Conservation (phyloP, 2,797 vertebrate species). For the Atherinosoma microstoma region DNA sequence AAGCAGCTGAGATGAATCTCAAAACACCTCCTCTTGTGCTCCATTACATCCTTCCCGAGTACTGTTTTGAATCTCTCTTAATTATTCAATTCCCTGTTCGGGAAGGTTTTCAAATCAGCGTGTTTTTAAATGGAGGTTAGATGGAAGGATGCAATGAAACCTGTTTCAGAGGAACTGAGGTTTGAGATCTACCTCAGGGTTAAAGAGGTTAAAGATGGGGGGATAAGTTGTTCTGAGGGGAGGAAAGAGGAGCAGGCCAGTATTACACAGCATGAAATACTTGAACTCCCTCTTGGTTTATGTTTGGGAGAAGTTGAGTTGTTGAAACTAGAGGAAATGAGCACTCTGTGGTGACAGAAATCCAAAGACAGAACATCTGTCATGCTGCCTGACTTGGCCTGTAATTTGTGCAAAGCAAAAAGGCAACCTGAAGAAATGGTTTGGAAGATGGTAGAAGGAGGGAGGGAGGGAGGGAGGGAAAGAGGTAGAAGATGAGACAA, state of each 20-base stretch:
- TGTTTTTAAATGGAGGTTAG: constrained; percentile 1
- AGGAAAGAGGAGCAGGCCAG: constrained; percentile 49
- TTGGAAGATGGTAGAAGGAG: background rate
- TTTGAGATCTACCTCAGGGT: constrained; percentile 59
- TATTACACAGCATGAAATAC: constrained; percentile 61
- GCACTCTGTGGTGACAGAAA: constrained; percentile 21
- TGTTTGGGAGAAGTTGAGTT: constrained; percentile 7
- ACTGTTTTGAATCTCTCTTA: background rate
- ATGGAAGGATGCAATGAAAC: constrained; percentile 50
- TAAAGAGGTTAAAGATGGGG: constrained; percentile 19
- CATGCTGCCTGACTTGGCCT: constrained; percentile 13
- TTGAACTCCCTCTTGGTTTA: background rate
- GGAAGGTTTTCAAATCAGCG: constrained; percentile 8
- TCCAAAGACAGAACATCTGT: constrained; percentile 5
- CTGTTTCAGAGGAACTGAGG: constrained; percentile 30
- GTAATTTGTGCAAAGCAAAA: background rate
- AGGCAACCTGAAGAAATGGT: constrained; percentile 11
- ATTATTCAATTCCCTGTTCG: background rate
- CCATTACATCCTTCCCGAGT: constrained; percentile 35
- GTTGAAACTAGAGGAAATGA: constrained; percentile 19
- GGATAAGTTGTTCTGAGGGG: constrained; percentile 47
- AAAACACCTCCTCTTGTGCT: constrained; percentile 45
- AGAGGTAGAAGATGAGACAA: constrained; percentile 24
- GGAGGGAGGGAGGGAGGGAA: constrained; percentile 1
- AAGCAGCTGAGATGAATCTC: constrained; percentile 46